These are phyloP conservation scores for Drosophila neocordata DNA, from an alignment of 1,140 invertebrate genomes.

Conservation along the genomic window DNA sequence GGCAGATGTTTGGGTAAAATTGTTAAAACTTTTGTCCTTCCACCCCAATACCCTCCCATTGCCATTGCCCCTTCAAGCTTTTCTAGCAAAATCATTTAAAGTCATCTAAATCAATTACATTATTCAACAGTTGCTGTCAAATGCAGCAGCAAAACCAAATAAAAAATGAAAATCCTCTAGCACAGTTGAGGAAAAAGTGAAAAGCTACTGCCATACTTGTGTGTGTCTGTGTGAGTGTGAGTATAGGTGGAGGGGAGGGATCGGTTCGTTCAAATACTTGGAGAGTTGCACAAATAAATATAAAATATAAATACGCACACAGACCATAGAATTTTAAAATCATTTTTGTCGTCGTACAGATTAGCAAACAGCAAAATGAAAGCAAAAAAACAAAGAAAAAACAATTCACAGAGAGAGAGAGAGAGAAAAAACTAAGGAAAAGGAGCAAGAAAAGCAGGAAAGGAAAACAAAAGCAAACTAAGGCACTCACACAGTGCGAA, in stretches of 20 bases:
- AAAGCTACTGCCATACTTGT: no score
- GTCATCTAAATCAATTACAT: conserved; percentile 60
- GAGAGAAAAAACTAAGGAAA: conserved; percentile 11
- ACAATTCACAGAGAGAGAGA: background rate
- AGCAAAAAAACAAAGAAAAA: conserved; percentile 11
- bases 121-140: conserved; percentile 30
- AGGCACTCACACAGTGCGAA: background rate
- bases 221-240: no score
- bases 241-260: background rate
- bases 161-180: conserved; percentile 50
- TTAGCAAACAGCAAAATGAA: conserved; percentile 46
- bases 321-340: conserved; percentile 53
- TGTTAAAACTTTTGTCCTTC: conserved; percentile 67
- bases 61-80: background rate
- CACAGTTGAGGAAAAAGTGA: no score
- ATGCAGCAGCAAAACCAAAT: background rate
- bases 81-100: conserved; percentile 46
- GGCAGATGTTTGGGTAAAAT: conserved; percentile 17
- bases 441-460: background rate
- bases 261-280: conserved; percentile 30
- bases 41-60: no score
- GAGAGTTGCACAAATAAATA: conserved; percentile 47
- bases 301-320: conserved; percentile 49
- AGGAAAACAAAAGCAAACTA: conserved; percentile 2
- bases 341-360: conserved; percentile 40